phyloP scores from a whole-genome alignment of 2,113 vertebrate species.

The Erythrolamprus reginae region DNA sequence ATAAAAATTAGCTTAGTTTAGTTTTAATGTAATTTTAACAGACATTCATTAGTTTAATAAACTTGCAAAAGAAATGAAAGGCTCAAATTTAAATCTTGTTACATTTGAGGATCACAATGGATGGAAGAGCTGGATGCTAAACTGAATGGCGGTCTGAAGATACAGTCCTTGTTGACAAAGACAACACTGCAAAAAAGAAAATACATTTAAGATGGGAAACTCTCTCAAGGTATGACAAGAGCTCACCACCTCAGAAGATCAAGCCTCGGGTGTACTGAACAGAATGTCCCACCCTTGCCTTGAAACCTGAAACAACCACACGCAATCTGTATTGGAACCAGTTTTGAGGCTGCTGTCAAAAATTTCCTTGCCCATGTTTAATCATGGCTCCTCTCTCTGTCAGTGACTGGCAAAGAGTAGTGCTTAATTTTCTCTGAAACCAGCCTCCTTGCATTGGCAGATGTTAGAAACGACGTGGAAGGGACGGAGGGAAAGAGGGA shows the following conservation, averaged over 20 bases:
- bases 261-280: conserved; percentile 3
- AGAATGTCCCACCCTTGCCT: conserved; percentile 1
- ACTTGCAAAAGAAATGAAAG: background rate
- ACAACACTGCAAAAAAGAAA: background rate
- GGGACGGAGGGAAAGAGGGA: conserved; percentile 3
- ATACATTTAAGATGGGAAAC: conserved; percentile 20
- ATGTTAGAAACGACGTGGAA: conserved; percentile 38
- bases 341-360: conserved; percentile 47
- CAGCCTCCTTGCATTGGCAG: conserved; percentile 42
- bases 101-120: background rate
- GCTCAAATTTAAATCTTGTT: background rate
- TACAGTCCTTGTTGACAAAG: background rate
- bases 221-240: background rate
- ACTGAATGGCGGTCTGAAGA: background rate
- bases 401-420: conserved; percentile 52
- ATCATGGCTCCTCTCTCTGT: conserved; percentile 49
- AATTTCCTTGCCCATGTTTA: conserved; percentile 40
- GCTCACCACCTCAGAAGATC: conserved; percentile 33
- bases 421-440: conserved; percentile 35
- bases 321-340: conserved; percentile 10
- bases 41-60: background rate
- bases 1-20: background rate
- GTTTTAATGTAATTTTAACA: background rate
- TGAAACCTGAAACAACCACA: conserved; percentile 35
- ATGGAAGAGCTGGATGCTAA: background rate